Base-by-base conservation (phyloP, 2,113 vertebrate genomes). In the Aleadryas rufinucha region DNA sequence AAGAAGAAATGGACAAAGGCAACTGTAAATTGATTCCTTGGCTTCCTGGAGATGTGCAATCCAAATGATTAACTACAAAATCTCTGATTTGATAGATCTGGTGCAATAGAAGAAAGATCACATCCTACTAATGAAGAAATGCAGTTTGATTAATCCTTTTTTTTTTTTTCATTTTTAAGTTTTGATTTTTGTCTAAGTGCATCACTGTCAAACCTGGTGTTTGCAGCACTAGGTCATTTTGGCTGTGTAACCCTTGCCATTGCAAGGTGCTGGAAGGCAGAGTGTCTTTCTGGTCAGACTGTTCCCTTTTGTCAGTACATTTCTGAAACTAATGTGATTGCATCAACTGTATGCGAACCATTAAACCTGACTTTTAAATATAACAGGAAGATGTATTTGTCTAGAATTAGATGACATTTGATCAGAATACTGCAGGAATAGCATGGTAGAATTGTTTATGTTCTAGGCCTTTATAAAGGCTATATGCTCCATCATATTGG, bases 41-140 rank as follows among this genome's bases (percentile, higher is more conserved):
- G 64, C 76, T 93, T 94, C 83, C 90, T 87, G 92, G 52, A 88
- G 80, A 84, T 60, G 80, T 56, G 72, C 79, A 90, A 90, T 96
- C 92, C 80, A 42, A 71, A 52, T 90, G 88, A 93, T 96, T 90
- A 96, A 93, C 69, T 87, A 64, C 88, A 68, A 90, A 89, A 92
- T 75, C 82, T 84, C 71, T 66, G 86, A 90, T 89, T 89, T 96
- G 88, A 89, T 96, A 87, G 76, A 92, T 96, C 72, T 96, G 76
- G 41, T 82, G 27, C 7, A 7, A 68, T 31, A 90, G 52, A 93
- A 94, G 39, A 90, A 89, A 78, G 83, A 96, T 93, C 85, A 33
- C 39, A 0, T 87, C 53, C 69, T 75, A 6, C 92, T 96, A 89
- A 94, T 86, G 88, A 96, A 84, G 88, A 83, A 60, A 45, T 50